Base-by-base conservation (phyloP, 2,113 vertebrate genomes). In the Amia ocellicauda region DNA sequence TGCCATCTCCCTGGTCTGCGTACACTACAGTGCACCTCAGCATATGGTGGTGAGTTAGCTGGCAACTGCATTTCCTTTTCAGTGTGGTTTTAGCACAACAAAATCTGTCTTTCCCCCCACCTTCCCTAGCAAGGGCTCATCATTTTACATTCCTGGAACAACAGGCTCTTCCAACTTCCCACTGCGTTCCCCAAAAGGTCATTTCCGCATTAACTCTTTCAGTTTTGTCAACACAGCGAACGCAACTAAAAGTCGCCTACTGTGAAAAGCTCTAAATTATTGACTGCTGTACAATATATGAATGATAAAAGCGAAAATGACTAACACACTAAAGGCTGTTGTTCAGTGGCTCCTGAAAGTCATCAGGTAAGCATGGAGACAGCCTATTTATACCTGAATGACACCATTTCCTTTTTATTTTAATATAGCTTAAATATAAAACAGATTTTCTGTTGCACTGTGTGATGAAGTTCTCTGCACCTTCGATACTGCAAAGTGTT, bases 31-130 rank as follows among this genome's bases (percentile, higher is more conserved):
- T 76, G 65, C 41, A 72, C 65, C 28, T 27, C 69, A 79, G 76
- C 85, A 88, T 83, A 88, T 84, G 82, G 80, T 77, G 60, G 63
- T 53, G 72, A 70, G 83, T 81, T 77, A 85, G 83, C 83, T 94
- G 90, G 89, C 91, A 90, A 47, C 11, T 58, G 72, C 59, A 74
- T 82, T 91, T 91, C 90, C 91, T 87, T 51, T 82, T 84, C 73
- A 64, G 53, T 1, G 13, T 58, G 40, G 52, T 4, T 69, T 62
- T 63, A 63, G 63, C 54, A 68, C 63, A 41, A 14, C 42, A 3
- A 45, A 64, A 68, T 41, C 74, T 62, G 43, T 27, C 42, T 51
- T 63, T 77, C 78, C 77, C 71, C 66, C 52, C 2, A 67, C 66
- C 27, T 76, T 73, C 59, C 60, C 70, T 29, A 57, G 72, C 78